Evolutionary conservation across 2,888 invertebrate species (phyloP).

Genomic region (Idaea biselata): DNA sequence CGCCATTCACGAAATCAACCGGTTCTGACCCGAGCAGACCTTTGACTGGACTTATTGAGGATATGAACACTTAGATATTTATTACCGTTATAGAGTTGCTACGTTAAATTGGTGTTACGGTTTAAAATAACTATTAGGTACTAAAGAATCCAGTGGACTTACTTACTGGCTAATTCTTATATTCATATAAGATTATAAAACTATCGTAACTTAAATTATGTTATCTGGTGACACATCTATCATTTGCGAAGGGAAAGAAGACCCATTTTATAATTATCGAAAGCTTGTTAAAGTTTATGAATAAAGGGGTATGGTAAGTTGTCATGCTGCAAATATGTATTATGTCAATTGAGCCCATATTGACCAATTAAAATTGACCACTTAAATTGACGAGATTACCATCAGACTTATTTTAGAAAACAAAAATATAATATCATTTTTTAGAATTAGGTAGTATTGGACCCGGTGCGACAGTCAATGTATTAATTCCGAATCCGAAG

Average conservation of each 20-base stretch:
- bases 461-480: constrained; percentile 31
- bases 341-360: too few species aligned
- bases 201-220: not conserved
- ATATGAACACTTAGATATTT: constrained; percentile 40
- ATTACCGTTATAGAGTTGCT: not conserved
- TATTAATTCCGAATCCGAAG: constrained; percentile 68
- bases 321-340: too few species aligned
- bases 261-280: too few species aligned
- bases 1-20: constrained; percentile 53
- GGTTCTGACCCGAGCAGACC: constrained; percentile 34
- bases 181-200: not conserved
- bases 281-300: too few species aligned
- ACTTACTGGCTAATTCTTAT: not conserved
- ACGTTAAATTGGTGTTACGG: not conserved
- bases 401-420: too few species aligned
- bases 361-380: too few species aligned
- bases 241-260: too few species aligned
- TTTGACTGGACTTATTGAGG: constrained; percentile 45
- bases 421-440: too few species aligned
- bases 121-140: not conserved
- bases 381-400: too few species aligned
- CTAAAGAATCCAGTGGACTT: not conserved
- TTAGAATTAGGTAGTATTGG: constrained; percentile 2
- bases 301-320: too few species aligned
- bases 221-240: too few species aligned